Evolutionary conservation across 2,888 invertebrate species (phyloP).

Genomic region (Bimastos eiseni): DNA sequence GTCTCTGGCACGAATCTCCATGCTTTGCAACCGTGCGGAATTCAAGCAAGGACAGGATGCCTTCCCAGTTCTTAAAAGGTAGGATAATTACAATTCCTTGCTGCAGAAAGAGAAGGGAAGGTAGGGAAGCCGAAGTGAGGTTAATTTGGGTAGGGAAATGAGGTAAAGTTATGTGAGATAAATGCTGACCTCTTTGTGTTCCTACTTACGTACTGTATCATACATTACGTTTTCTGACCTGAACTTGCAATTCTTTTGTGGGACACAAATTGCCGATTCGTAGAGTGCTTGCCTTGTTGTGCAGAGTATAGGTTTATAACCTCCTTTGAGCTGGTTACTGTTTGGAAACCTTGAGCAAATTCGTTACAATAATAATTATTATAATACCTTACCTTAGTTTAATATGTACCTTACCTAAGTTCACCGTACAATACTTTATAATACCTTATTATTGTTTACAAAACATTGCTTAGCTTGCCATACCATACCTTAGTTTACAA

Average conservation of each 20-base stretch:
- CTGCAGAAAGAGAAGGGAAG: neutral
- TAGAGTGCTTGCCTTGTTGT: no score
- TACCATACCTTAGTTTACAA: no score
- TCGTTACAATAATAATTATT: no score
- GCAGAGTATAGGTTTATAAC: no score
- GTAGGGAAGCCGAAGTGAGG: neutral
- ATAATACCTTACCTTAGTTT: no score
- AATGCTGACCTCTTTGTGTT: neutral
- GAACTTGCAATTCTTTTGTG: neutral
- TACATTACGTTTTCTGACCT: neutral
- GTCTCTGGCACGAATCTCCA: conserved; percentile 88
- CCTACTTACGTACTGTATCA: neutral
- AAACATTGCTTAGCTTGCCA: no score
- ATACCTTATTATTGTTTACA: no score
- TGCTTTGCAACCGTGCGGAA: conserved; percentile 96
- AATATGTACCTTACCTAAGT: no score
- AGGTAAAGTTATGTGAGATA: neutral
- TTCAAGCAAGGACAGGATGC: conserved; percentile 94
- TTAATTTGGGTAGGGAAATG: neutral
- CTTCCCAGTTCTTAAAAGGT: conserved; percentile 87
- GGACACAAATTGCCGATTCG: no score
- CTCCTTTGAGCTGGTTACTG: no score
- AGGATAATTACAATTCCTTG: neutral
- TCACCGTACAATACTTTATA: no score
- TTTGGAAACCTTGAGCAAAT: no score